phyloP scores from a whole-genome alignment of 2,797 vertebrate genomes.

The Decapterus maruadsi region DNA sequence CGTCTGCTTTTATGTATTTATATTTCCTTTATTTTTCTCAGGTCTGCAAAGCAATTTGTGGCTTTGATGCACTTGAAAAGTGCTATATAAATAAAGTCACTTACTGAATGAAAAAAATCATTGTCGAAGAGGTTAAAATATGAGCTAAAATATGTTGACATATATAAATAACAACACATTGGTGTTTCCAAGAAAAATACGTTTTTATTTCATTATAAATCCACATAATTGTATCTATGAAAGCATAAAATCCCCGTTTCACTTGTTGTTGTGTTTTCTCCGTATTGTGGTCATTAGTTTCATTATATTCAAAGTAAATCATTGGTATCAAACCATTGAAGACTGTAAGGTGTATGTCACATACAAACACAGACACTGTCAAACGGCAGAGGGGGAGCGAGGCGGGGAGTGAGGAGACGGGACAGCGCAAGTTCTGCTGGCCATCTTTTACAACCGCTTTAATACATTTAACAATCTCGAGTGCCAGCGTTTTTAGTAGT shows the following conservation, averaged over 20 bases:
- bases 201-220: constrained; percentile 85
- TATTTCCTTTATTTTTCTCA: too few relatives aligned
- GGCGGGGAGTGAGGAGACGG: not conserved
- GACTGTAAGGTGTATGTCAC: constrained; percentile 78
- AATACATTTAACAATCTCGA: constrained; percentile 41
- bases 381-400: constrained; percentile 58
- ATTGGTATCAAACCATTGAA: constrained; percentile 77
- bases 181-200: constrained; percentile 80
- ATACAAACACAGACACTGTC: constrained; percentile 83
- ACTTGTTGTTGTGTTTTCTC: constrained; percentile 43
- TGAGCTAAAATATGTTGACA: not conserved
- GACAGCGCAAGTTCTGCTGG: constrained; percentile 59
- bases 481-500: constrained; percentile 19
- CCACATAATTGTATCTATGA: constrained; percentile 83
- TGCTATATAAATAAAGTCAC: too few relatives aligned
- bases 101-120: not conserved
- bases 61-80: too few relatives aligned
- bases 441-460: constrained; percentile 54
- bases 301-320: constrained; percentile 77
- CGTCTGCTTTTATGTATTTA: too few relatives aligned
- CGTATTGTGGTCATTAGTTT: constrained; percentile 68
- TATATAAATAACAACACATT: not conserved
- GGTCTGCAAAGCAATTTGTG: too few relatives aligned
- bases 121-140: not conserved
- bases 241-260: constrained; percentile 80